Evolutionary conservation across 2,888 invertebrate genomes (phyloP).

Genomic region (Aphodius sticticus): DNA sequence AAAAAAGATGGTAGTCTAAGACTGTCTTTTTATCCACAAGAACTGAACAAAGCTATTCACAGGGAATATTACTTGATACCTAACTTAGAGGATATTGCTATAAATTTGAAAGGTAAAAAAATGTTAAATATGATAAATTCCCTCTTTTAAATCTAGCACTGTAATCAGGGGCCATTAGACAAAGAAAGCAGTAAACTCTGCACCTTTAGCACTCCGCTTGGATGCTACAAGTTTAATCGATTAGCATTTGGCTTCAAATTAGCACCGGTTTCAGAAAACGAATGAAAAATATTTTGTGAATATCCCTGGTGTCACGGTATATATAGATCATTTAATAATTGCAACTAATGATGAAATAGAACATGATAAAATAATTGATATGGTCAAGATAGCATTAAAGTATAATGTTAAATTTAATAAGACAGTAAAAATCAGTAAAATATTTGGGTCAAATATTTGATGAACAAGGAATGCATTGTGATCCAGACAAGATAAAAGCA

Average conservation of each 20-base stretch:
- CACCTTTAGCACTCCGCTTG: conserved; percentile 44
- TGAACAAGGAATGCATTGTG: conserved; percentile 24
- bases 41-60: conserved; percentile 39
- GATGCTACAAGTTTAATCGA: conserved; percentile 24
- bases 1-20: conserved; percentile 39
- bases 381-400: conserved; percentile 33
- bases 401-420: conserved; percentile 36
- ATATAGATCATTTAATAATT: no score
- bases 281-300: no score
- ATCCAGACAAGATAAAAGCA: conserved; percentile 36
- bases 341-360: no score
- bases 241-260: conserved; percentile 27
- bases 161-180: conserved; percentile 42
- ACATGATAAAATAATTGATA: no score
- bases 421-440: no score
- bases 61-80: conserved; percentile 36
- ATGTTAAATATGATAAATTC: conserved; percentile 34
- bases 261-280: conserved; percentile 20
- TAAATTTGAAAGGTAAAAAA: conserved; percentile 32
- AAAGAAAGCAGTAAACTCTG: conserved; percentile 41
- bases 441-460: conserved; percentile 37
- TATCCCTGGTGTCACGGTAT: no score
- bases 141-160: conserved; percentile 44
- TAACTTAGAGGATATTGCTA: conserved; percentile 37
- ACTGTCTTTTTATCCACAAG: conserved; percentile 40